Evolutionary conservation across 2,888 invertebrate genomes (phyloP).

Genomic region (Liodrosophila aerea): DNA sequence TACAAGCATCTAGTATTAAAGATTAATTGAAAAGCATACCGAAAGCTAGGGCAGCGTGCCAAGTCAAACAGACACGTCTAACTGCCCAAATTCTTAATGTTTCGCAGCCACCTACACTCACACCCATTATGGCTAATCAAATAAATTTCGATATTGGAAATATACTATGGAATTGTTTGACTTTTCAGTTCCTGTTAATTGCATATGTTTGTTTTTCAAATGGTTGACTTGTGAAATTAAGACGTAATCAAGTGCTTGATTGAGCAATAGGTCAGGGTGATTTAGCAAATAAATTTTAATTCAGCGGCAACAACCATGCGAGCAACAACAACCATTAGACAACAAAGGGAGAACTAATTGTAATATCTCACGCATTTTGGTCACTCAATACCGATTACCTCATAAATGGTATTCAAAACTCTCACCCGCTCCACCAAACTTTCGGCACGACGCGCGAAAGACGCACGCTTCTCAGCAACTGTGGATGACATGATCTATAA

Average conservation of each 20-base stretch:
- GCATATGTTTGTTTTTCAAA: slow-evolving; percentile 1
- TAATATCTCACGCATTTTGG: slow-evolving; percentile 79
- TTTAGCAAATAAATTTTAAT: slow-evolving; percentile 43
- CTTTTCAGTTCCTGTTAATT: slow-evolving; percentile 1
- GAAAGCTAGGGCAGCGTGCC: slow-evolving; percentile 47
- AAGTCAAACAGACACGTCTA: slow-evolving; percentile 47
- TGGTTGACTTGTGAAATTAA: slow-evolving; percentile 8
- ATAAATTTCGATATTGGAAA: slow-evolving; percentile 31
- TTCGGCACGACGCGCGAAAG: slow-evolving; percentile 82
- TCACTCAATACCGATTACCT: slow-evolving; percentile 81
- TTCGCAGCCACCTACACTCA: slow-evolving; percentile 30
- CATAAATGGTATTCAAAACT: slow-evolving; percentile 82
- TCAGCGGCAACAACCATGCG: slow-evolving; percentile 26
- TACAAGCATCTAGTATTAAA: slow-evolving; percentile 14
- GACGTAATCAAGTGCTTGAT: not conserved
- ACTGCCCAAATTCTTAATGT: slow-evolving; percentile 28
- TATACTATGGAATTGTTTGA: slow-evolving; percentile 3
- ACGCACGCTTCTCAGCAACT: slow-evolving; percentile 79
- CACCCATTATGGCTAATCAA: slow-evolving; percentile 39
- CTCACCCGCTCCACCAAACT: slow-evolving; percentile 83
- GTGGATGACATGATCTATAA: slow-evolving; percentile 69
- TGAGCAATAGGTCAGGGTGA: slow-evolving; percentile 12
- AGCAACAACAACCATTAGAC: slow-evolving; percentile 40
- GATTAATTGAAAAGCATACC: slow-evolving; percentile 39
- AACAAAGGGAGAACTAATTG: slow-evolving; percentile 40